These are phyloP conservation scores for Meleagris gallopavo DNA, from an alignment of 2,113 vertebrate species.

Conservation along the genomic window DNA sequence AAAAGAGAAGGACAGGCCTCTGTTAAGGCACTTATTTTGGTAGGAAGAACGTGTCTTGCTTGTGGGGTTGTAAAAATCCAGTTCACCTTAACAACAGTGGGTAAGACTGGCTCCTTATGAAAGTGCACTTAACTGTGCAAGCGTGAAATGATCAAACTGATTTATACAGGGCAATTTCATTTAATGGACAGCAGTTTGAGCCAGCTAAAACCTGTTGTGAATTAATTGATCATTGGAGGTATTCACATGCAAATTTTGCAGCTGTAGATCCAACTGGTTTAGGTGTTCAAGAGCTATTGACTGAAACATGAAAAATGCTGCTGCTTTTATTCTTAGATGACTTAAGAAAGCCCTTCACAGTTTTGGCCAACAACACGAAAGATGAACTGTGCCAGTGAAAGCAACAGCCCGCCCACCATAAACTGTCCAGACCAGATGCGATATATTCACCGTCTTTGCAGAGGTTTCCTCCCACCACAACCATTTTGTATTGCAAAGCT, in stretches of 20 bases:
- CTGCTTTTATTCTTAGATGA: neutral
- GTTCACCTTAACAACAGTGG: neutral
- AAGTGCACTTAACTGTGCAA: neutral
- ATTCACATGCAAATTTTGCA: neutral
- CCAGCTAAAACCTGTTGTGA: neutral
- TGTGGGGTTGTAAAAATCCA: neutral
- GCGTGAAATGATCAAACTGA: neutral
- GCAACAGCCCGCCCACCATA: neutral
- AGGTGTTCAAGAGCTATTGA: neutral
- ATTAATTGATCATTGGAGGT: neutral
- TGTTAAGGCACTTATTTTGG: neutral
- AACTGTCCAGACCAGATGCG: rapidly evolving
- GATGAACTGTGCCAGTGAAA: neutral
- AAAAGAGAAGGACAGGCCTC: neutral
- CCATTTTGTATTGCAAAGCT: neutral
- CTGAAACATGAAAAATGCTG: neutral
- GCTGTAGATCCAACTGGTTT: neutral
- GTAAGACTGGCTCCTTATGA: neutral
- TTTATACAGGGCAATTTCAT: neutral
- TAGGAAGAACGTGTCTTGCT: neutral
- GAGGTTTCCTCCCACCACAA: neutral
- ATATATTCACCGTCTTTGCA: neutral
- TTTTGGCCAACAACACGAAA: neutral
- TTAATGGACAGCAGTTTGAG: neutral
- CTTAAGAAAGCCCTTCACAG: neutral